A percentile compares a stretch with the other conserved stretches of the same genome.
Conservation (phyloP, 2,888 invertebrate species). For the Crossocerus cetratus region DNA sequence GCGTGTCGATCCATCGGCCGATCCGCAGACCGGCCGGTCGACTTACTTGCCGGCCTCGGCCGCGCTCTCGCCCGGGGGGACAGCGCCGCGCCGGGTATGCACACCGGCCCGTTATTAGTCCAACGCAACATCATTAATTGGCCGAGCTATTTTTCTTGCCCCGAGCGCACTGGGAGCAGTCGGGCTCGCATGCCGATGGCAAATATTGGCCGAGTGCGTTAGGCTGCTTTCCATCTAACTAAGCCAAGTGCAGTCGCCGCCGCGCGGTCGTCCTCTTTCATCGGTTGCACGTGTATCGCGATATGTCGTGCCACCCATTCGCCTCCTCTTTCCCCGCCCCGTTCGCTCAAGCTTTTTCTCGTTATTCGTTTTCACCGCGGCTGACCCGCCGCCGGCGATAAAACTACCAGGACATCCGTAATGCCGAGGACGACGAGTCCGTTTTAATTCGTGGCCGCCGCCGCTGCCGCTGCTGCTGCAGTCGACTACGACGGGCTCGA, state of each 20-base stretch:
- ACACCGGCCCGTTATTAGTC: conserved; percentile 32
- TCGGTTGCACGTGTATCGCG: neutral
- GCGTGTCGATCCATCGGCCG: conserved; percentile 1
- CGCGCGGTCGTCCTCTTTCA: neutral
- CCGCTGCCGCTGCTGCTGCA: neutral
- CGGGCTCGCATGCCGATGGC: conserved; percentile 15
- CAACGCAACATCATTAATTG: conserved; percentile 43
- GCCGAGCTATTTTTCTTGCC: conserved; percentile 19
- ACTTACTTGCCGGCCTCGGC: no score
- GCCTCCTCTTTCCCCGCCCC: conserved; percentile 3
- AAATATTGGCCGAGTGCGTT: conserved; percentile 49
- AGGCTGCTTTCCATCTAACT: conserved; percentile 24
- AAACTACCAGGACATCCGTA: conserved; percentile 37
- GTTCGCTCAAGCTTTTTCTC: neutral
- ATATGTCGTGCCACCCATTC: neutral
- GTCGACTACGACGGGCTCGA: conserved; percentile 11
- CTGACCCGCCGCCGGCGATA: conserved; percentile 25
- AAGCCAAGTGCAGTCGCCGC: conserved; percentile 8
- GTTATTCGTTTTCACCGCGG: conserved; percentile 21
- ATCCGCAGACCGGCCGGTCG: neutral
- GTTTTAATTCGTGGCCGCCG: conserved; percentile 40
- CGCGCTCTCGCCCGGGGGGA: conserved; percentile 8
- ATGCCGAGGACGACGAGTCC: conserved; percentile 44
- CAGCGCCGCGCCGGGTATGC: neutral
- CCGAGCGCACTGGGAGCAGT: conserved; percentile 1